Evolutionary conservation across 2,113 vertebrate genomes (phyloP).

Genomic region (Nothoprocta pentlandii): DNA sequence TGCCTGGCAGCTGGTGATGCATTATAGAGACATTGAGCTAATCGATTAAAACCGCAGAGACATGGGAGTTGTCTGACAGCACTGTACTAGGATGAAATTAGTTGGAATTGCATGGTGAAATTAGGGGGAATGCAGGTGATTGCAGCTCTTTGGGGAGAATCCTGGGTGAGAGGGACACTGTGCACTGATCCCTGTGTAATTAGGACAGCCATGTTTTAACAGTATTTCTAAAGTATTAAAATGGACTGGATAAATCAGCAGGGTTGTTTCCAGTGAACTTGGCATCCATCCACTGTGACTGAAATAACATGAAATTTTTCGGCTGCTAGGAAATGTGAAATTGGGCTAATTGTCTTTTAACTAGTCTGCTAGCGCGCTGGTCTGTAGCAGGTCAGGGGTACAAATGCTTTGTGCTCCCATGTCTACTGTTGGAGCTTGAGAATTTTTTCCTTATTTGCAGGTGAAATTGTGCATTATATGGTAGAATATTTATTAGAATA

Average conservation of each 20-base stretch:
- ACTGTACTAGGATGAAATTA: conserved; percentile 95
- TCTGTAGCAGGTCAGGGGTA: conserved; percentile 61
- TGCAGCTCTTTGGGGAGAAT: conserved; percentile 87
- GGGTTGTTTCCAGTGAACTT: conserved; percentile 87
- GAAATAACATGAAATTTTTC: conserved; percentile 91
- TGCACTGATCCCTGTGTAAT: conserved; percentile 89
- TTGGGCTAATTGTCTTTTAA: conserved; percentile 91
- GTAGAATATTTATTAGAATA: not conserved
- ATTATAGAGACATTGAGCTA: conserved; percentile 94
- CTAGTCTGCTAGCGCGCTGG: conserved; percentile 77
- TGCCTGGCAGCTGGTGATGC: conserved; percentile 92
- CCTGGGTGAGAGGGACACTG: conserved; percentile 84
- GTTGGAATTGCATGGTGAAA: conserved; percentile 90
- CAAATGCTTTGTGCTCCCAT: not conserved
- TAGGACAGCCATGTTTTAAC: conserved; percentile 89
- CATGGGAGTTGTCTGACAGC: conserved; percentile 95
- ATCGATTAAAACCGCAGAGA: conserved; percentile 96
- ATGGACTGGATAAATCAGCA: conserved; percentile 83
- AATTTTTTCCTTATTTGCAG: not conserved
- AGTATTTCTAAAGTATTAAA: conserved; percentile 90
- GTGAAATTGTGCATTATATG: not conserved
- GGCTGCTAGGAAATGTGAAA: conserved; percentile 90
- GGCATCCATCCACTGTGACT: conserved; percentile 87
- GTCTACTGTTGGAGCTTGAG: not conserved
- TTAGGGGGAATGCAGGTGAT: conserved; percentile 90